phyloP scores from a whole-genome alignment of 92 coral and sea anemone species.

The Parazoanthus darwini region DNA sequence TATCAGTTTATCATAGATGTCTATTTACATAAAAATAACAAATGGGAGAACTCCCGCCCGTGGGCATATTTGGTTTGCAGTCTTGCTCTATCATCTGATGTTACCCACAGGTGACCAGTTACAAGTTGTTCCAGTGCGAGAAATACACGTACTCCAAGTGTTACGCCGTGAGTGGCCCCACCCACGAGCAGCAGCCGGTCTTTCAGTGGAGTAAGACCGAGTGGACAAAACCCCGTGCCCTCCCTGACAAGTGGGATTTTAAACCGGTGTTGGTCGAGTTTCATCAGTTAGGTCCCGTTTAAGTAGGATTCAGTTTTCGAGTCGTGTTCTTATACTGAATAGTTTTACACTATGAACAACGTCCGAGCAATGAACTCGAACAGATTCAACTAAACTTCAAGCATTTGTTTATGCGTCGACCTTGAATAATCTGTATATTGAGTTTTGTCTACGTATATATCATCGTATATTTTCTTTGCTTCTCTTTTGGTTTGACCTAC shows the following conservation, averaged over 20 bases:
- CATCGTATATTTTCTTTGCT: too few species aligned
- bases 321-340: too few species aligned
- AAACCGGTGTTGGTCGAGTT: conserved; percentile 22
- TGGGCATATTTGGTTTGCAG: not conserved
- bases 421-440: too few species aligned
- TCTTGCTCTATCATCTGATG: not conserved
- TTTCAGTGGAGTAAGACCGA: conserved; percentile 38
- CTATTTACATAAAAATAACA: too few species aligned
- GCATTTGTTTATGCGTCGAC: too few species aligned
- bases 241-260: conserved; percentile 33
- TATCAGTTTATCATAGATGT: too few species aligned
- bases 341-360: too few species aligned
- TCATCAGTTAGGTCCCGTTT: conserved; percentile 28
- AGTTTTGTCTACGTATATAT: too few species aligned
- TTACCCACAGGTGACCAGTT: conserved; percentile 19
- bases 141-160: conserved; percentile 31
- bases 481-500: too few species aligned
- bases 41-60: too few species aligned
- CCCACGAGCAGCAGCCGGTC: conserved; percentile 32
- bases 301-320: not conserved
- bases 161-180: conserved; percentile 30
- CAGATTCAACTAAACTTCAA: too few species aligned
- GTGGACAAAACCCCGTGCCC: conserved; percentile 19
- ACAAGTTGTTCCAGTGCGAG: conserved; percentile 10
- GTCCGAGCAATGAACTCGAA: too few species aligned